These are phyloP conservation scores for Propithecus coquereli DNA, from an alignment of 2,113 vertebrate species.

Conservation along the genomic window DNA sequence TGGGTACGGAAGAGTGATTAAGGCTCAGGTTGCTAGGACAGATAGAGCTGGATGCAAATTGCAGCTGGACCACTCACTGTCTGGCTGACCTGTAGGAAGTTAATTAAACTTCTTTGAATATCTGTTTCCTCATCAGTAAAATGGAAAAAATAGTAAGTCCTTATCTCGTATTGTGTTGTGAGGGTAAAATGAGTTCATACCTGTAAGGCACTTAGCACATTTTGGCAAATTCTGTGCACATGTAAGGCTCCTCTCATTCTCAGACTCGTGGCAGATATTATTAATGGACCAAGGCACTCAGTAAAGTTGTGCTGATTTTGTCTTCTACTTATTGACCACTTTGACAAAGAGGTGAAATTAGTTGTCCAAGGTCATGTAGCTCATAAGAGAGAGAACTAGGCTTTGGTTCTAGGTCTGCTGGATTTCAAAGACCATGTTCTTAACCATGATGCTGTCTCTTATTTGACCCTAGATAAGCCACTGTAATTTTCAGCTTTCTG, in stretches of 20 bases:
- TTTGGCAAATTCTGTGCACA: not conserved
- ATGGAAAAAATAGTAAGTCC: not conserved
- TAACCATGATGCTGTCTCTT: not conserved
- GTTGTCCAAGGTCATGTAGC: not conserved
- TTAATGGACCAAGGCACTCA: not conserved
- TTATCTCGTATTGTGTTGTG: not conserved
- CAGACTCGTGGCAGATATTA: not conserved
- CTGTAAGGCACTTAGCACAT: not conserved
- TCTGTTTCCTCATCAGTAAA: conserved; percentile 3
- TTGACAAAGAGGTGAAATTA: not conserved
- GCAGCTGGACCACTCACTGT: not conserved
- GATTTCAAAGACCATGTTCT: not conserved
- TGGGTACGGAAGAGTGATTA: not conserved
- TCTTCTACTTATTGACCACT: not conserved
- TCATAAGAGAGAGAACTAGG: not conserved
- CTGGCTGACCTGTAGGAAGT: not conserved
- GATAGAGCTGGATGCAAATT: not conserved
- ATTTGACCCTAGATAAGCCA: not conserved
- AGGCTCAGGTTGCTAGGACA: not conserved
- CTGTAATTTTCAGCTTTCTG: not conserved
- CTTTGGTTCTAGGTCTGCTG: not conserved
- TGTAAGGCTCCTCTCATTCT: not conserved
- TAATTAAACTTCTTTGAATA: not conserved
- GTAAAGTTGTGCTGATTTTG: not conserved
- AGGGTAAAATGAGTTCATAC: not conserved